A percentile compares a stretch with the other conserved stretches of the same genome.
phyloP scores from a whole-genome alignment of 2,888 invertebrate genomes.

The Stratiomys singularior region DNA sequence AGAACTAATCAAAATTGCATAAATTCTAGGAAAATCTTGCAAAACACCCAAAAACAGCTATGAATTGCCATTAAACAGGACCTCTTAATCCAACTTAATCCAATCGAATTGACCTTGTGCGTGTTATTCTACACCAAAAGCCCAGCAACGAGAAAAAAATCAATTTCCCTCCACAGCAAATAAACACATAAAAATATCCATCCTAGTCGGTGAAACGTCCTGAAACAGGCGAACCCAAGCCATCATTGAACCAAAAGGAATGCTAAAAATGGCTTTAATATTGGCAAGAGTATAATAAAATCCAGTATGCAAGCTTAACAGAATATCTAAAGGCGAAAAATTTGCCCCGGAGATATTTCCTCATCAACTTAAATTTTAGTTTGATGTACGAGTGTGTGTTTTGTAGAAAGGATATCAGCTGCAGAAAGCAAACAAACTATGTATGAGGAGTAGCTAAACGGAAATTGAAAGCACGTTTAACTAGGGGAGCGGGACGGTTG shows the following conservation, averaged over 20 bases:
- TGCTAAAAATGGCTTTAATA: conserved; percentile 36
- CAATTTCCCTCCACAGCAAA: neutral
- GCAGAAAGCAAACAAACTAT: neutral
- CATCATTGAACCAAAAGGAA: conserved; percentile 9
- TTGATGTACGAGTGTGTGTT: neutral
- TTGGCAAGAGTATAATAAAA: conserved; percentile 29
- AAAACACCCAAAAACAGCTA: neutral
- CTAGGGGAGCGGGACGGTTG: no score
- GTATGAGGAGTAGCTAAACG: no score
- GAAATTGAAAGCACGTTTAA: no score
- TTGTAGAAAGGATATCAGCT: neutral
- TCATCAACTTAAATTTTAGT: conserved; percentile 29
- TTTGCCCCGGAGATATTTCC: conserved; percentile 16
- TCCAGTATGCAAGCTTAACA: conserved; percentile 10
- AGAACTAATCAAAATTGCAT: no score
- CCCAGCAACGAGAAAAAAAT: conserved; percentile 1
- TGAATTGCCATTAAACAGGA: conserved; percentile 14
- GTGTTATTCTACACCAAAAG: conserved; percentile 1
- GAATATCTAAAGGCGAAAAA: conserved; percentile 15
- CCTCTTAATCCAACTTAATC: conserved; percentile 20
- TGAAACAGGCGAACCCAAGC: neutral
- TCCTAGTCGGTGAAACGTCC: neutral
- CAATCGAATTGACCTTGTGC: conserved; percentile 24
- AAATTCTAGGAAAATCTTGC: neutral
- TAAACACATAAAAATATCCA: no score